Conservation (phyloP, 2,888 invertebrate species). For the Aphelenchoides bicaudatus region DNA sequence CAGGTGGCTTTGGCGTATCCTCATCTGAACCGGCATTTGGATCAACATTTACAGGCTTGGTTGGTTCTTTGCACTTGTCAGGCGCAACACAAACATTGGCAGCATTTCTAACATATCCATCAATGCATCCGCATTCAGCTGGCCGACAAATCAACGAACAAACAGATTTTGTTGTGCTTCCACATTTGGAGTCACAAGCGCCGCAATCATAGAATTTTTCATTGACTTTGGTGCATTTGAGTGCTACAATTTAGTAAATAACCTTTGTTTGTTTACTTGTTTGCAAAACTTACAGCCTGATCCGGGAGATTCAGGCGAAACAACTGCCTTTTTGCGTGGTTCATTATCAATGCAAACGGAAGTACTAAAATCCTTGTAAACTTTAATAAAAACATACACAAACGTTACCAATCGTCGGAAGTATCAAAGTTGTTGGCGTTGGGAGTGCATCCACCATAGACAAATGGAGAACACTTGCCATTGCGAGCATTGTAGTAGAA, state of each 20-base stretch:
- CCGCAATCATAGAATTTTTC: conserved; percentile 22
- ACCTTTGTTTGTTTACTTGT: background rate
- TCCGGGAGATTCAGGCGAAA: background rate
- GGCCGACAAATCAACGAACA: conserved; percentile 26
- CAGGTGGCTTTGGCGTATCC: no score
- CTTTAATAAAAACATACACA: no score
- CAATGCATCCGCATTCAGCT: conserved; percentile 26
- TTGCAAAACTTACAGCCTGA: conserved; percentile 3
- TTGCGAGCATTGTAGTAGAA: conserved; percentile 19
- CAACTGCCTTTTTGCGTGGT: conserved; percentile 10
- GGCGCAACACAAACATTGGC: conserved; percentile 14
- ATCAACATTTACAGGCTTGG: background rate
- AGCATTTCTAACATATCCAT: conserved; percentile 17
- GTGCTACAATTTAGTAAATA: background rate
- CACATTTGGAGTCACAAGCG: conserved; percentile 24
- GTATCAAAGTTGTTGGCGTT: conserved; percentile 26
- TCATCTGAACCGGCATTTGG: no score
- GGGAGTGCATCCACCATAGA: conserved; percentile 24
- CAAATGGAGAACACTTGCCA: conserved; percentile 22
- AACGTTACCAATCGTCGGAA: conserved; percentile 13
- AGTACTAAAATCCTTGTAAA: no score
- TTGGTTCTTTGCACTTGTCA: conserved; percentile 11
- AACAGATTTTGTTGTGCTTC: conserved; percentile 1
- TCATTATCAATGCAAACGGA: conserved; percentile 12
- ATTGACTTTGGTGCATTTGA: conserved; percentile 18